These are phyloP conservation scores for Ericerus pela DNA, from an alignment of 1,140 invertebrate genomes.

Conservation along the genomic window DNA sequence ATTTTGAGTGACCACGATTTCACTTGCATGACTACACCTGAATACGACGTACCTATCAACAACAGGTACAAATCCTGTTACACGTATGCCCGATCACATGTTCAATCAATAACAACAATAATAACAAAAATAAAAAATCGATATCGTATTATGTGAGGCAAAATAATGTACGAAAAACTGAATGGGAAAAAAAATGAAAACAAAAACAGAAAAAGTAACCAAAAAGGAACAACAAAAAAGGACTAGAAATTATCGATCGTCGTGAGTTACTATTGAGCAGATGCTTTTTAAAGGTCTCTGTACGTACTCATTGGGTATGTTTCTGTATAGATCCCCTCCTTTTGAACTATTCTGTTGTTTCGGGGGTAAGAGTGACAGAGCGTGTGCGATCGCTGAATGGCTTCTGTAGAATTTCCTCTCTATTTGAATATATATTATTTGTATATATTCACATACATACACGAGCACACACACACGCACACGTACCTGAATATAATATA, in stretches of 20 bases:
- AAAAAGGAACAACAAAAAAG: not conserved
- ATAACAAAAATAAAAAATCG: too few relatives aligned
- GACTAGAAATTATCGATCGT: slow-evolving; percentile 5
- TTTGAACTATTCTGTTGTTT: not conserved
- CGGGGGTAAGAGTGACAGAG: not conserved
- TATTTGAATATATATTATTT: not conserved
- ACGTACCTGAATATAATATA: not conserved
- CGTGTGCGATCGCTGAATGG: slow-evolving; percentile 10
- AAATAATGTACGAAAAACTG: too few relatives aligned
- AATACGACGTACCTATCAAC: too few relatives aligned
- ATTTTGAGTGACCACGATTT: too few relatives aligned
- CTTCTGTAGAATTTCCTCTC: slow-evolving; percentile 1
- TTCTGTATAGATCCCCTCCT: not conserved
- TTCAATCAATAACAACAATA: too few relatives aligned
- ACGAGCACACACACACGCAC: not conserved
- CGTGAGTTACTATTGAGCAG: slow-evolving; percentile 3
- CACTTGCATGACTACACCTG: too few relatives aligned
- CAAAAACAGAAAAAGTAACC: not conserved
- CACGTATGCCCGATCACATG: too few relatives aligned
- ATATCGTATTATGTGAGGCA: too few relatives aligned
- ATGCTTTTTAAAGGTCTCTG: not conserved
- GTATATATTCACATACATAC: not conserved
- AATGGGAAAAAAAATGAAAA: too few relatives aligned
- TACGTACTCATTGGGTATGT: slow-evolving; percentile 5
- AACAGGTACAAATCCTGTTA: too few relatives aligned